A percentile compares a stretch with the other conserved stretches of the same genome.
Evolutionary conservation across 2,888 invertebrate genomes (phyloP).

Genomic region (Metellina segmentata): DNA sequence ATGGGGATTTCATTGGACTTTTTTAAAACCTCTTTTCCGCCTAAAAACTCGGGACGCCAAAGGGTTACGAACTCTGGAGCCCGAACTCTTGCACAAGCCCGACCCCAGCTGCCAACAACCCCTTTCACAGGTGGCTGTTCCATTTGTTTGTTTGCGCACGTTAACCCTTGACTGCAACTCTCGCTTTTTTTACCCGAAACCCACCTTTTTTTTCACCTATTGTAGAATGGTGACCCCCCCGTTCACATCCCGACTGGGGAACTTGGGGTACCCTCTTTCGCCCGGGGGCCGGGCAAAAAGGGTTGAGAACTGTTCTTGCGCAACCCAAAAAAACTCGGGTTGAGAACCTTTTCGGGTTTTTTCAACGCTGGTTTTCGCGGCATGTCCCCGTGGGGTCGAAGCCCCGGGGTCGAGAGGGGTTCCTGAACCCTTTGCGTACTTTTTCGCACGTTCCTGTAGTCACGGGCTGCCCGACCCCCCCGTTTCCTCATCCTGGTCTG

Average conservation of each 20-base stretch:
- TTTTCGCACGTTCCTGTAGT: conserved; percentile 58
- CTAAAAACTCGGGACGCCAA: conserved; percentile 1
- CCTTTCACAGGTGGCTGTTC: conserved; percentile 52
- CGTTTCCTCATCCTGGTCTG: background rate
- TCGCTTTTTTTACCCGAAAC: conserved; percentile 10
- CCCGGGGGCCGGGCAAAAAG: background rate
- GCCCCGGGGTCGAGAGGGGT: conserved; percentile 44
- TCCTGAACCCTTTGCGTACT: conserved; percentile 35
- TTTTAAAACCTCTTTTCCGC: background rate
- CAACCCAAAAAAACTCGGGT: conserved; percentile 2
- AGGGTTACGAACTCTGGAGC: conserved; percentile 42
- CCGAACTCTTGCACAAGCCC: background rate
- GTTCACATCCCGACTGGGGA: conserved; percentile 4
- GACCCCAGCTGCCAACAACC: conserved; percentile 40
- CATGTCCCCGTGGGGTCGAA: conserved; percentile 46
- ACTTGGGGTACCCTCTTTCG: background rate
- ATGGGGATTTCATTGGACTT: background rate
- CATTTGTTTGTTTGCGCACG: conserved; percentile 20
- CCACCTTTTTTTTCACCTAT: conserved; percentile 21
- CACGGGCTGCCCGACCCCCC: conserved; percentile 27
- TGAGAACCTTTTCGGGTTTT: conserved; percentile 33
- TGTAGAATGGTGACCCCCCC: conserved; percentile 17
- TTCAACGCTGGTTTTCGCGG: conserved; percentile 15
- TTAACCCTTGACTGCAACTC: conserved; percentile 41
- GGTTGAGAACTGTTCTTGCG: conserved; percentile 23